Evolutionary conservation across 2,797 vertebrate species (phyloP), one percentile per base, ranked within the genome.

Genomic region (Lacerta bilineata): DNA sequence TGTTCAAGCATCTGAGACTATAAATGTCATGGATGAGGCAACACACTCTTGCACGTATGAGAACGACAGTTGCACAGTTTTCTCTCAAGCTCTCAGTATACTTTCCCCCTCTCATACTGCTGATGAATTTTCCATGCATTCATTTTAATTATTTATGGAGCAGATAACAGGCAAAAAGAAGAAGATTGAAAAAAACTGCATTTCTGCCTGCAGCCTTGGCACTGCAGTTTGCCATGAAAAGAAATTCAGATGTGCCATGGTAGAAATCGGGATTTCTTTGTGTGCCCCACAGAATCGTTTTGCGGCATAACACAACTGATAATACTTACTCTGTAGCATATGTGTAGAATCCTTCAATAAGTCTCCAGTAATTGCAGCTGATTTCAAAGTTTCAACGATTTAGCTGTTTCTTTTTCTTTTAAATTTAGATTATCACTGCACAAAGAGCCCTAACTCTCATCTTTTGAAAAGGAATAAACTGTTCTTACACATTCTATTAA

Each of bases 131-230:
- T 79, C 3, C 29, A 43, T 64, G 59, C 27, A 41, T 8, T 78
- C 41, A 61, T 36, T 72, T 82, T 75, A 81, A 87, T 87, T 87
- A 87, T 87, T 87, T 87, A 87, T 87, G 69, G 29, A 82, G 82
- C 25, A 11, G 78, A 75, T 72, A 29, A 27, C 18, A 84, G 13
- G 33, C 64, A 46, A 43, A 43, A n/a, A 2, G 23, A 36, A 43
- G 50, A 20, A 59, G 83, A n/a, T 13, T 74, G 1, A 13, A 13
- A 72, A 46, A 50, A 71, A 10, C 25, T 23, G 36, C 29, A 2
- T 75, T 33, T 82, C 4, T 74, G 11, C 29, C 13, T 74, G 41
- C 23, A 64, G 66, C 27, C 33, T 43, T 82, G 25, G 18, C 50
- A 23, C 41, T 10, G 61, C 39, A 15, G 29, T 9, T 29, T 74